Base-by-base conservation (phyloP, 2,888 invertebrate genomes). In the Elegia similella region DNA sequence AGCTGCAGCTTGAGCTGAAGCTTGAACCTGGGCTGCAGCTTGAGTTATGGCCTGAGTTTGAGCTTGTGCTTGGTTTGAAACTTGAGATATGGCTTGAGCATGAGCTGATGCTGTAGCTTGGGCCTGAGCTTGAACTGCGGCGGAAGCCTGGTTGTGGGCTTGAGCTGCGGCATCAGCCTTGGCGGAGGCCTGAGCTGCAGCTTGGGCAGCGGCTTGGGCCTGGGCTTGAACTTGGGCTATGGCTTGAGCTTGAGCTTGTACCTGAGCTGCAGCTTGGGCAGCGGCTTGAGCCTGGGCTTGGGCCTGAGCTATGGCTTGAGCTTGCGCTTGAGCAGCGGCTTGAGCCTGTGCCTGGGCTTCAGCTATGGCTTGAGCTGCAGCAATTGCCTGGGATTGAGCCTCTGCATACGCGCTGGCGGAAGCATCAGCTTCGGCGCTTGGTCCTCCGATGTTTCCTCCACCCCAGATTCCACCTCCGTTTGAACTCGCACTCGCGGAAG, bases 301-400 rank as follows among this genome's bases (percentile, higher is more conserved):
- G 12, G 62, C 61, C 16, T 56, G 32, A 17, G 59, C 57, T 1
- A 44, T 34, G 13, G 48, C 23, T 23, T 23, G 23, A 23, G 38
- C 55, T 2, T 46, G 7, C 13, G 52, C 58, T 44, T 57, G 50
- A 10, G 59, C 57, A 57, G 48, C 52, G 7, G 61, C 62, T 1
- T 59, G 42, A 16, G 63, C 61, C 2, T 58, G 56, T 7, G 63
- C 59, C 42, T 55, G 52, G 6, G 55, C 58, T 15, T 52, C 42
- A 12, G 58, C 55, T 6, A 43, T n/a, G 7, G 55, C 17, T 42
- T 64, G 65, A 32, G 64, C 68, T 61, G 59, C 64, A 61, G 53
- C 30, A 43, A 29, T 59, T 5, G 58, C 61, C 7, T 62, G 58
- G 7, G 61, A 15, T 44, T 65, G 67, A 23, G 64, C 70, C 59